A percentile compares a stretch with the other conserved stretches of the same genome.
phyloP scores from a whole-genome alignment of 2,113 vertebrate species.

The Anhinga anhinga region DNA sequence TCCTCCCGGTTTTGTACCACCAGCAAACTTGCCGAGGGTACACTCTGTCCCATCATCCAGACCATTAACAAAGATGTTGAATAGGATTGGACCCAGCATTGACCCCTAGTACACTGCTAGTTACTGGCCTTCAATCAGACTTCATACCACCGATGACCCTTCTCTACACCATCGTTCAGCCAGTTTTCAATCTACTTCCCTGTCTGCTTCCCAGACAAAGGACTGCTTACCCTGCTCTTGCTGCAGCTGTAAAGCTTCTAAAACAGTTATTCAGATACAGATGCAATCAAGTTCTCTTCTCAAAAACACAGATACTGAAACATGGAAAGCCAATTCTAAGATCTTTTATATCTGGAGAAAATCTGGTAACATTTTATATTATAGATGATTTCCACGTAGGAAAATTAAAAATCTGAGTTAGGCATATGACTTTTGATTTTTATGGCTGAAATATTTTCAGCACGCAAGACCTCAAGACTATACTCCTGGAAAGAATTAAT shows the following conservation, averaged over 20 bases:
- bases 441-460: background rate
- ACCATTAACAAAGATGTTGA: background rate
- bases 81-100: background rate
- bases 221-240: background rate
- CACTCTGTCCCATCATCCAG: background rate
- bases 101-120: background rate
- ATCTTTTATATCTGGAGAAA: background rate
- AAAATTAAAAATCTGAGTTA: background rate
- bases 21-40: background rate
- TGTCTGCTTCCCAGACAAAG: background rate
- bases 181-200: background rate
- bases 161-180: background rate
- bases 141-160: accelerated
- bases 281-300: background rate
- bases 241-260: background rate
- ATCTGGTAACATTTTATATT: background rate
- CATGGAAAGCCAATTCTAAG: background rate
- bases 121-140: background rate
- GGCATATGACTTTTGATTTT: background rate
- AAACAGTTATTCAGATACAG: background rate
- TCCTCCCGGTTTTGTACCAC: background rate
- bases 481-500: background rate
- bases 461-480: background rate
- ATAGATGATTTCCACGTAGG: background rate
- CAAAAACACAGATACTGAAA: background rate